phyloP scores from a whole-genome alignment of 23 tunicate genomes.

The Halocynthia roretzi region DNA sequence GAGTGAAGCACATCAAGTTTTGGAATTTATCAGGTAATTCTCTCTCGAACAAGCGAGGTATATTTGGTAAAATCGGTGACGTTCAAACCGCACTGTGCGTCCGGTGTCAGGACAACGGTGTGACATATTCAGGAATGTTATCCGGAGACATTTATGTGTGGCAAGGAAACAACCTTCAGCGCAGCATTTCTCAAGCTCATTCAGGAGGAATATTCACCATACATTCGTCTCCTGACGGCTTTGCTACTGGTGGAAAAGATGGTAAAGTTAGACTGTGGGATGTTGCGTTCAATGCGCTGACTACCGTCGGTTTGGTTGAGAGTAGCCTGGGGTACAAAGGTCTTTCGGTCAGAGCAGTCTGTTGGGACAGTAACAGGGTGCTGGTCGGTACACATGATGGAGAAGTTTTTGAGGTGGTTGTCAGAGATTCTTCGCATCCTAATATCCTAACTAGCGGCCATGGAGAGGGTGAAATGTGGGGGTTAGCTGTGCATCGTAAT shows the following conservation, averaged over 20 bases:
- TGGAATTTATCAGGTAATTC: constrained; percentile 97
- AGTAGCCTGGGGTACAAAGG: constrained; percentile 67
- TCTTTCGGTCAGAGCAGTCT: constrained; percentile 67
- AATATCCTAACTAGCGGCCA: constrained; percentile 78
- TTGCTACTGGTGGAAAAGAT: constrained; percentile 86
- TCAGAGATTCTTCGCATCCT: constrained; percentile 56
- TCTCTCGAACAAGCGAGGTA: constrained; percentile 76
- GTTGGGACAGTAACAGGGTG: constrained; percentile 58
- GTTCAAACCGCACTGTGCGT: constrained; percentile 86
- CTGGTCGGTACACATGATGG: constrained; percentile 87
- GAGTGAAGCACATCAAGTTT: constrained; percentile 96
- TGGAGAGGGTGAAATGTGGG: constrained; percentile 99
- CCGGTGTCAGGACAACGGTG: constrained; percentile 32
- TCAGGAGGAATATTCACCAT: constrained; percentile 61
- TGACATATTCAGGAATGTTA: constrained; percentile 73
- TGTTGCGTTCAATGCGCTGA: constrained; percentile 54
- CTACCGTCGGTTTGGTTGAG: constrained; percentile 30
- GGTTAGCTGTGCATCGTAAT: constrained; percentile 64
- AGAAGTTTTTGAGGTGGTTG: constrained; percentile 79
- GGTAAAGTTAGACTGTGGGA: constrained; percentile 83
- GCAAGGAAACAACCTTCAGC: constrained; percentile 70
- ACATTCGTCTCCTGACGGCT: constrained; percentile 56
- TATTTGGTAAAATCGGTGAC: constrained; percentile 87
- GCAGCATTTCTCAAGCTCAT: constrained; percentile 53
- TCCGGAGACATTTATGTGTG: constrained; percentile 89